Percentiles rank a stretch among this genome's conserved stretches.
Evolutionary conservation across 64 coral and sea anemone species (phyloP).

Genomic region (Astreopora myriophthalma): DNA sequence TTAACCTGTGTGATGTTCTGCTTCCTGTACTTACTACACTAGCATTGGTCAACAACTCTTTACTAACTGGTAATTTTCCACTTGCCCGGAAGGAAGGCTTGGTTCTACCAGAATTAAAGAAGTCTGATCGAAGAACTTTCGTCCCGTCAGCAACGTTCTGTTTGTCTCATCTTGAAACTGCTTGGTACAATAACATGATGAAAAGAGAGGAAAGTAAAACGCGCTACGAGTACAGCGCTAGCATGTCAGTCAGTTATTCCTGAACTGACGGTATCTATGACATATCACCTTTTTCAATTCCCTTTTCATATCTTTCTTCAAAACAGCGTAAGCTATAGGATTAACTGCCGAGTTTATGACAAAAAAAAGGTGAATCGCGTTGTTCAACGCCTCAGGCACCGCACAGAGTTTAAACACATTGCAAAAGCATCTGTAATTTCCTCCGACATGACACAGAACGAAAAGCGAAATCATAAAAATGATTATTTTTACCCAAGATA

Average conservation of each 20-base stretch:
- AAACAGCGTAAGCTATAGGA: conserved; percentile 6
- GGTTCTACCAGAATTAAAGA: background rate
- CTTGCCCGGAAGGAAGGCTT: background rate
- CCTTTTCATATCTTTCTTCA: conserved; percentile 15
- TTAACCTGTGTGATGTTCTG: background rate
- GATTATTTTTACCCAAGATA: background rate
- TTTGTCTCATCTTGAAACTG: too few relatives aligned
- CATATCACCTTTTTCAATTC: conserved; percentile 1
- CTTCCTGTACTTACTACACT: background rate
- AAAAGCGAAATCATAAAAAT: conserved; percentile 2
- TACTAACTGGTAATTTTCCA: background rate
- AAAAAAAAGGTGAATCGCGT: conserved; percentile 8
- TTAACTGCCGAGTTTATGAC: background rate
- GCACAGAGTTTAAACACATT: background rate
- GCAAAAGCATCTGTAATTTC: conserved; percentile 19
- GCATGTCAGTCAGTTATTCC: too few relatives aligned
- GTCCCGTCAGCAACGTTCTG: too few relatives aligned
- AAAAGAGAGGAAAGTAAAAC: too few relatives aligned
- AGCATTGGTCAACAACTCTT: background rate
- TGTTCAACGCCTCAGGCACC: background rate
- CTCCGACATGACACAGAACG: conserved; percentile 5
- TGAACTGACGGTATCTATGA: too few relatives aligned
- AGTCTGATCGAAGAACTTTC: too few relatives aligned
- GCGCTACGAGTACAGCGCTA: too few relatives aligned
- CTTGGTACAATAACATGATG: too few relatives aligned